phyloP scores from a whole-genome alignment of 2,797 vertebrate genomes.

The Coccyzus lansbergi region DNA sequence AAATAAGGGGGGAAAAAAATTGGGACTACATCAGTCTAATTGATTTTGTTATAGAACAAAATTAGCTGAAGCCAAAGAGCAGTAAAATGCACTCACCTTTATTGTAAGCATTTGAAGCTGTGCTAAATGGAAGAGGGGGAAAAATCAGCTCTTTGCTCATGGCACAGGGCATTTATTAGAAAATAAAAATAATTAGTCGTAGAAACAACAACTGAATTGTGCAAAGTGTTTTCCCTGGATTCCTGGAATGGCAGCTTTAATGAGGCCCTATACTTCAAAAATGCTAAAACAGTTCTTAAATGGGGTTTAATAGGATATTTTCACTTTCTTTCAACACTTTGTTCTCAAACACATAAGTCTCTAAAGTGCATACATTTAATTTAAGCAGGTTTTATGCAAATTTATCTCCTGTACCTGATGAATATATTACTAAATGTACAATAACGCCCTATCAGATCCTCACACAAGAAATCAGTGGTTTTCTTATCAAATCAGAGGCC shows the following conservation, averaged over 20 bases:
- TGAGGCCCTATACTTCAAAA: conserved; percentile 82
- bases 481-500: background rate
- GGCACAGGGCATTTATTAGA: conserved; percentile 62
- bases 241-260: conserved; percentile 73
- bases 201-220: conserved; percentile 77
- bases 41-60: conserved; percentile 78
- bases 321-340: conserved; percentile 52
- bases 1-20: conserved; percentile 58
- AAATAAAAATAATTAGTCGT: conserved; percentile 84
- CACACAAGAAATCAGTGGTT: conserved; percentile 3
- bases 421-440: background rate
- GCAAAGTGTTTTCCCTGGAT: conserved; percentile 78
- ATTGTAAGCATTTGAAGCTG: conserved; percentile 65
- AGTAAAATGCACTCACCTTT: conserved; percentile 83
- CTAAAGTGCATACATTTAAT: background rate
- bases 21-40: conserved; percentile 76
- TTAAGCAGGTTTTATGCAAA: conserved; percentile 37
- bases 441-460: background rate
- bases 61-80: conserved; percentile 79
- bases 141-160: conserved; percentile 61
- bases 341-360: background rate
- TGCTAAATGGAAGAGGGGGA: conserved; percentile 65
- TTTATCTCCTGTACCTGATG: background rate
- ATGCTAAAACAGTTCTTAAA: conserved; percentile 57
- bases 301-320: conserved; percentile 59